Conservation (phyloP, 2,888 invertebrate species). For the Dryobotodes eremita region DNA sequence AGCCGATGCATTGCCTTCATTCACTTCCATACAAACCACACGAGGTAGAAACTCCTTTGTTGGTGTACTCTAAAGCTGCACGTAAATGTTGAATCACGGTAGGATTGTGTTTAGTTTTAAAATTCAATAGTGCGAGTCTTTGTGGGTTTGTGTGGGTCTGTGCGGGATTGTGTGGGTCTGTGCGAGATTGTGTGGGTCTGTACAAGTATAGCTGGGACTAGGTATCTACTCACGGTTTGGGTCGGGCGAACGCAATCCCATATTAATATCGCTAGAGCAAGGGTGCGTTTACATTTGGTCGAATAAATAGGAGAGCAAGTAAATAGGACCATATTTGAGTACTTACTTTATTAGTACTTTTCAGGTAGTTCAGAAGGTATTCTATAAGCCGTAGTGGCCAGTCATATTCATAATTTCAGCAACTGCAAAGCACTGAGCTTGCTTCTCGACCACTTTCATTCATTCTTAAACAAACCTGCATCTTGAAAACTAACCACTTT, state of each 20-base stretch:
- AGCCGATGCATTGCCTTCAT: constrained; percentile 39
- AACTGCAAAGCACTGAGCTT: not conserved
- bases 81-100: constrained; percentile 68
- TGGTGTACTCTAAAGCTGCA: constrained; percentile 48
- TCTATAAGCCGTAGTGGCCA: not conserved
- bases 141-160: not conserved
- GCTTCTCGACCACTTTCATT: not conserved
- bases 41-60: constrained; percentile 47
- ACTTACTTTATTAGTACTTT: too few relatives aligned
- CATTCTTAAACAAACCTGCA: not conserved
- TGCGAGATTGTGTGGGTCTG: constrained; percentile 32
- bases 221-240: constrained; percentile 20
- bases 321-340: too few relatives aligned
- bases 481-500: not conserved
- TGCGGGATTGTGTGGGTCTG: not conserved
- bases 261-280: constrained; percentile 62
- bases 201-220: constrained; percentile 13
- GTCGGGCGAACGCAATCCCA: constrained; percentile 58
- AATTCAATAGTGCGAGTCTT: constrained; percentile 64
- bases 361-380: not conserved
- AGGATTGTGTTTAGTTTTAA: constrained; percentile 58
- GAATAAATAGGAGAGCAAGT: not conserved
- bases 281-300: constrained; percentile 34
- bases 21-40: constrained; percentile 32
- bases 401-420: not conserved